Evolutionary conservation across 2,888 invertebrate species (phyloP).

Genomic region (Micoletzkya japonica): DNA sequence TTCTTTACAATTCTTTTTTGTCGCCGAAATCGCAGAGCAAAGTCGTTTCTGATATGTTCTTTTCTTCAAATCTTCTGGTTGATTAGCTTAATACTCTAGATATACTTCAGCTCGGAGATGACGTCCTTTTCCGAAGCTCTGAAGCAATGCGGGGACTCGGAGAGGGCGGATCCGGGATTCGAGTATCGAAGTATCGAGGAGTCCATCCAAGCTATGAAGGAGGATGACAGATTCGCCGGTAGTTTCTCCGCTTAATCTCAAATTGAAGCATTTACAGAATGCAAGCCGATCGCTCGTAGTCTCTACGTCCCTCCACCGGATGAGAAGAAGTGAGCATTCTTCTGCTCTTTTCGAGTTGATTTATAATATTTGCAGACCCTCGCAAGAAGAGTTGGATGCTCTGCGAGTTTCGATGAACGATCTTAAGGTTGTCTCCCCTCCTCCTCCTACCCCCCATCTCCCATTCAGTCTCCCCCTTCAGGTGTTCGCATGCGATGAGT

Average conservation of each 20-base stretch:
- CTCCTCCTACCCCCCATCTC: neutral
- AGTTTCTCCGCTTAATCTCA: neutral
- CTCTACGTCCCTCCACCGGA: conserved; percentile 31
- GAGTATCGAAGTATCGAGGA: conserved; percentile 26
- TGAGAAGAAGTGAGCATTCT: conserved; percentile 17
- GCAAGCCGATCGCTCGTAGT: conserved; percentile 35
- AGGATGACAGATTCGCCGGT: conserved; percentile 31
- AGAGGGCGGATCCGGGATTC: neutral
- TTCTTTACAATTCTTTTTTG: too few relatives aligned
- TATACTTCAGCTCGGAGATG: neutral
- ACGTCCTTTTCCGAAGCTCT: neutral
- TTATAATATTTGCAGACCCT: neutral
- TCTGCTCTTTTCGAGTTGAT: neutral
- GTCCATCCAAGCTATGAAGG: conserved; percentile 31
- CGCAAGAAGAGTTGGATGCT: neutral
- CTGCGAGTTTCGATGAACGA: conserved; percentile 21
- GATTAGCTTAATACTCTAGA: neutral
- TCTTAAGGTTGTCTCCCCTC: conserved; percentile 2
- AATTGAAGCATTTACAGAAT: conserved; percentile 9
- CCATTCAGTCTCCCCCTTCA: neutral
- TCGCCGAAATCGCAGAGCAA: too few relatives aligned
- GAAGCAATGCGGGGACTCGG: neutral
- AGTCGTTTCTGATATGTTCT: too few relatives aligned
- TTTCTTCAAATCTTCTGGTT: too few relatives aligned
- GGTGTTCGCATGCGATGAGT: conserved; percentile 38